A percentile compares a stretch with the other conserved stretches of the same genome.
phyloP scores from a whole-genome alignment of 2,797 vertebrate genomes.

The Numenius phaeopus region DNA sequence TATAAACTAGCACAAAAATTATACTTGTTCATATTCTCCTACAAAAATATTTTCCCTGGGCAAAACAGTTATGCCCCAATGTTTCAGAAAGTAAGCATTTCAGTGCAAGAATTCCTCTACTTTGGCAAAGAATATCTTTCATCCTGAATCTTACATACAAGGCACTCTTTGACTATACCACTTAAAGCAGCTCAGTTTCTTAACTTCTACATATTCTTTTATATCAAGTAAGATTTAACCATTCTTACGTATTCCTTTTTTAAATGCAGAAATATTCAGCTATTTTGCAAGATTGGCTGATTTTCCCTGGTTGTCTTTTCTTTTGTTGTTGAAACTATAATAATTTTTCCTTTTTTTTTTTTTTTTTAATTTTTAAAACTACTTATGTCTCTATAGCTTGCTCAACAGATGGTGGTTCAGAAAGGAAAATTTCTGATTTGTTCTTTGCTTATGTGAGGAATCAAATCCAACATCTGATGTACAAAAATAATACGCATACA shows the following conservation, averaged over 20 bases:
- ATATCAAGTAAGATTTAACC: not conserved
- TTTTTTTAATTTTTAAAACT: not conserved
- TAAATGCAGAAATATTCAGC: not conserved
- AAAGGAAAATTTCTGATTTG: not conserved
- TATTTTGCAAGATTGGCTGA: not conserved
- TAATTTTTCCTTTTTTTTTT: not conserved
- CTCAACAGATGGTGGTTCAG: not conserved
- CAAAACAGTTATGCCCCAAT: not conserved
- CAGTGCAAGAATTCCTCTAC: not conserved
- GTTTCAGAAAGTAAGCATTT: not conserved
- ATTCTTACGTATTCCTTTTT: not conserved
- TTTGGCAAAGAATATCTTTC: not conserved
- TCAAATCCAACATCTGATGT: not conserved
- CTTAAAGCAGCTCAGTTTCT: not conserved
- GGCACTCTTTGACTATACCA: not conserved
- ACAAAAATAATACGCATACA: not conserved
- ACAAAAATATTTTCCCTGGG: not conserved
- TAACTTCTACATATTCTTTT: not conserved
- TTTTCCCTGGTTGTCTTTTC: not conserved
- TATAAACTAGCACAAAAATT: not conserved
- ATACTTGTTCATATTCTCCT: not conserved
- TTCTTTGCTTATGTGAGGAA: not conserved
- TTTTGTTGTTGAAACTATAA: not conserved
- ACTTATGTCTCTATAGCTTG: not conserved
- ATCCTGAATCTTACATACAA: not conserved